Evolutionary conservation across 2,113 vertebrate species (phyloP), one percentile per base, ranked within the genome.

Genomic region (Clinocottus analis): DNA sequence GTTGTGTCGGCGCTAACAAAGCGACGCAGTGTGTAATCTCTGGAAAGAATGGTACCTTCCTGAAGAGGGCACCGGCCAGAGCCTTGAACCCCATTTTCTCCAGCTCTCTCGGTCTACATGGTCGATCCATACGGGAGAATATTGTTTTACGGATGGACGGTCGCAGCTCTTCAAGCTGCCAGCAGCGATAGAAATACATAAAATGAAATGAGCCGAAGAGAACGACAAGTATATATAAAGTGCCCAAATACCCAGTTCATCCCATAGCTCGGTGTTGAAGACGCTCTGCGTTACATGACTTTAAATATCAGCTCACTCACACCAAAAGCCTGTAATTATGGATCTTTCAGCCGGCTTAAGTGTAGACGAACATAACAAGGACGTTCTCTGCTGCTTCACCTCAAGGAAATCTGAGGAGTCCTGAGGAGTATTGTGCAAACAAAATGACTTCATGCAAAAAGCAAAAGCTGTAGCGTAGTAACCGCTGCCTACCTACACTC

Each of bases 171-270:
- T 86, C 59, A 80, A 68, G 72, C 82, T 88, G 83, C 79, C 84
- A 82, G 80, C 56, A 80, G 79, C 56, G 59, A 77, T 62, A 86
- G 62, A 67, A 87, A 87, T 75, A 87, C 68, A 92, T 90, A 77
- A 92, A 90, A 73, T 66, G 64, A 85, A 90, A 91, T 89, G 85
- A 92, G 79, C 72, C 74, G n/a, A 55, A 80, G 84, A 85, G 66
- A 73, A 39, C 23, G 83, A 85, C 86, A 88, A 90, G 82, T 85
- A 60, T 80, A 88, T 82, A 88, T 82, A 62, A 89, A 83, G 67
- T 69, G 75, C 72, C 53, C 58, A 78, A 71, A 83, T 77, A 65
- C 72, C 59, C 56, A 27, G 55, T 72, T 78, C 47, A 80, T 58
- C 69, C 63, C 49, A 69, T 77, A 72, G 27, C 33, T 75, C 51